phyloP scores from a whole-genome alignment of 1,140 invertebrate genomes.

The Calephelis nemesis region DNA sequence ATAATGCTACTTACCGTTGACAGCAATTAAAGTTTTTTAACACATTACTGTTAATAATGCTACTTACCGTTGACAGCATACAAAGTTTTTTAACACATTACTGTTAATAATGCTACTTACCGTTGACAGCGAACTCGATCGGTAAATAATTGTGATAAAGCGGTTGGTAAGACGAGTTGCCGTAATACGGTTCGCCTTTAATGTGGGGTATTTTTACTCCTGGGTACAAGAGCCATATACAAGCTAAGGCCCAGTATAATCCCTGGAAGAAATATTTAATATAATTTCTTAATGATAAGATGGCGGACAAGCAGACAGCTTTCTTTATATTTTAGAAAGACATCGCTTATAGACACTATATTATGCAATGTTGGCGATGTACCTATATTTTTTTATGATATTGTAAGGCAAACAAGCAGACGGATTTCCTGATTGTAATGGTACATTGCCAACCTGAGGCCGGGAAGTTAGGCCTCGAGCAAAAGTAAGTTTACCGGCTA shows the following conservation, averaged over 20 bases:
- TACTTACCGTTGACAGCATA: no score
- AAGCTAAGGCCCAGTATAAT: conserved; percentile 86
- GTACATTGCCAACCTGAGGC: no score
- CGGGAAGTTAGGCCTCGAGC: no score
- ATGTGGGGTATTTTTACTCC: conserved; percentile 85
- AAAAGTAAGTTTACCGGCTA: no score
- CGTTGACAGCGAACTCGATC: conserved; percentile 88
- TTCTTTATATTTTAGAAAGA: no score
- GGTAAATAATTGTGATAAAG: conserved; percentile 86
- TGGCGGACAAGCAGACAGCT: no score
- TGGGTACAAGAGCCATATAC: conserved; percentile 85
- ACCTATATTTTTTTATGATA: no score
- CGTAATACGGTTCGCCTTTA: conserved; percentile 82
- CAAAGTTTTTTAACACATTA: not conserved
- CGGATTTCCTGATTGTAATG: no score
- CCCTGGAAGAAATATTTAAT: conserved; percentile 78
- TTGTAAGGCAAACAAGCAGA: no score
- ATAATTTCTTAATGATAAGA: not conserved
- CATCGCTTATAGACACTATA: no score
- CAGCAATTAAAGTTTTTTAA: conserved; percentile 63
- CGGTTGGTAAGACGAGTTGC: conserved; percentile 82
- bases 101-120: conserved; percentile 37
- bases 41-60: no score
- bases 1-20: conserved; percentile 79
- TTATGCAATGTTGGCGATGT: no score